A percentile compares a stretch with the other conserved stretches of the same genome.
Evolutionary conservation across 2,797 vertebrate genomes (phyloP).

Genomic region (Vireo griseus): DNA sequence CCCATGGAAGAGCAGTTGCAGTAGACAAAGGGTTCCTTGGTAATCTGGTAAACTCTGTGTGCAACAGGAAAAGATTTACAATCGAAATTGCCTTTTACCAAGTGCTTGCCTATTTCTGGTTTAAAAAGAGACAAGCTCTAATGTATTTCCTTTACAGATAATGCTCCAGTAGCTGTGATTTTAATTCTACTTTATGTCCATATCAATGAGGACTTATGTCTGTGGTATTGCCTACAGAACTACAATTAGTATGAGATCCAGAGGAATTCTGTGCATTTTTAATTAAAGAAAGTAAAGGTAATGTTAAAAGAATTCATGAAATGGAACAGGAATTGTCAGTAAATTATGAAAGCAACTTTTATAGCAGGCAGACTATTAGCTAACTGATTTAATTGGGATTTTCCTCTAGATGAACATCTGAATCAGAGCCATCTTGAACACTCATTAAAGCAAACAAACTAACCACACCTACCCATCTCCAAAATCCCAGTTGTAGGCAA

Average conservation of each 20-base stretch:
- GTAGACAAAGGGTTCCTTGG: slow-evolving; percentile 75
- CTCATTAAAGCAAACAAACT: not conserved
- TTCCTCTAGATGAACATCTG: not conserved
- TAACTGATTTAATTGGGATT: not conserved
- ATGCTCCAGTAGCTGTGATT: not conserved
- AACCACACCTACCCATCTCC: slow-evolving; percentile 81
- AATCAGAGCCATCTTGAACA: not conserved
- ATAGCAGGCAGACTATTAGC: not conserved
- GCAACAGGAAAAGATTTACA: not conserved
- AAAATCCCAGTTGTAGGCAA: slow-evolving; percentile 86
- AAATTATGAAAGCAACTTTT: not conserved
- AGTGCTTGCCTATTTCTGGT: not conserved
- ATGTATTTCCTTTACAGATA: not conserved
- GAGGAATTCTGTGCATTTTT: not conserved
- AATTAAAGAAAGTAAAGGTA: not conserved
- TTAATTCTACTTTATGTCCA: not conserved
- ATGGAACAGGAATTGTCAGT: not conserved
- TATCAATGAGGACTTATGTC: not conserved
- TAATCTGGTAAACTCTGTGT: slow-evolving; percentile 77
- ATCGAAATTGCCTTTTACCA: not conserved
- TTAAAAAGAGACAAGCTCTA: not conserved
- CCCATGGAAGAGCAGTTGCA: slow-evolving; percentile 77
- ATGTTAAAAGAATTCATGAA: not conserved
- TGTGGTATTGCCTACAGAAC: not conserved
- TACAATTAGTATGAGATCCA: not conserved